These are phyloP conservation scores for Cygnus buccinator DNA, from an alignment of 2,113 vertebrate species.

Conservation along the genomic window DNA sequence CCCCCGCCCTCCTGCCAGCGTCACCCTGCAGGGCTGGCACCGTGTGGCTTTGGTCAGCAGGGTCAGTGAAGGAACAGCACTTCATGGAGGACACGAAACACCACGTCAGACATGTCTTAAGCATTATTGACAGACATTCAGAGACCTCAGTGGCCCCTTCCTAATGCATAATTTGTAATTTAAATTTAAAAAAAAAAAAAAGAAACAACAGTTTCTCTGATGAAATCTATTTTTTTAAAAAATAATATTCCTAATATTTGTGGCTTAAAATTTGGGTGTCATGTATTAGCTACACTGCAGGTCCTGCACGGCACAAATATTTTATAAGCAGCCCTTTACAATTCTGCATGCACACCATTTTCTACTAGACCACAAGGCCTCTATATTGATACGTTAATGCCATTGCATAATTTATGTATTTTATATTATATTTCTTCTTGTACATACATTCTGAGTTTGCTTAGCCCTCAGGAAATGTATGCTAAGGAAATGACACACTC, in stretches of 20 bases:
- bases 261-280: too few relatives aligned
- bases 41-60: background rate
- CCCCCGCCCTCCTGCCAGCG: background rate
- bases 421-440: background rate
- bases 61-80: fast-evolving
- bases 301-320: background rate
- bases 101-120: fast-evolving
- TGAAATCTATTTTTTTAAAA: background rate
- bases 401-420: background rate
- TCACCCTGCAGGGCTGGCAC: background rate
- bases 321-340: background rate
- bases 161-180: background rate
- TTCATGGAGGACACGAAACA: too few relatives aligned
- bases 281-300: fast-evolving
- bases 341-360: background rate
- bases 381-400: background rate
- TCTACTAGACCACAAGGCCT: too few relatives aligned
- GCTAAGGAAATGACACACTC: background rate
- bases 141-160: fast-evolving
- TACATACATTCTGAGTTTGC: background rate
- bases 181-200: background rate
- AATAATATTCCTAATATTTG: fast-evolving
- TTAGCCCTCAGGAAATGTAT: background rate
- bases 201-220: background rate
- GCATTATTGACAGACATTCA: background rate